phyloP scores from a whole-genome alignment of 2,888 invertebrate genomes.

The Cephus nigrinus region DNA sequence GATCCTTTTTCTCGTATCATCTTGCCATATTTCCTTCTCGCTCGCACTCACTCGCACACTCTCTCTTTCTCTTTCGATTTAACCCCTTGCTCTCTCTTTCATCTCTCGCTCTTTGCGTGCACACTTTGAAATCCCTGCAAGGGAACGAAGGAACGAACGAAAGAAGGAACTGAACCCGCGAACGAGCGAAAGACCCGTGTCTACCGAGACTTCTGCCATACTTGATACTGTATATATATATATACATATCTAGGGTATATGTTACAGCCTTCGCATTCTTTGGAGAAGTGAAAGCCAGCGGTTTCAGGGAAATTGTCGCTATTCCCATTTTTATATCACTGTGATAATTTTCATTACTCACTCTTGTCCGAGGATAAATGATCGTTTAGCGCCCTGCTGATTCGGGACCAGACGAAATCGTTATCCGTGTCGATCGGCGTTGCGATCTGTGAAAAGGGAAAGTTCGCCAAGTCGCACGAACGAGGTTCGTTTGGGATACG shows the following conservation, averaged over 20 bases:
- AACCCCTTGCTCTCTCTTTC: neutral
- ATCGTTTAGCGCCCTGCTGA: constrained; percentile 1
- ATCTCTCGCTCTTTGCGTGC: constrained; percentile 16
- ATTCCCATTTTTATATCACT: neutral
- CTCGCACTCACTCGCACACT: constrained; percentile 6
- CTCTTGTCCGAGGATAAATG: neutral
- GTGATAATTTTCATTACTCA: neutral
- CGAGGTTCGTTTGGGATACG: neutral
- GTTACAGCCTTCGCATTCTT: constrained; percentile 20
- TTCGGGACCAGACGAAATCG: constrained; percentile 18
- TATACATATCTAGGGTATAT: neutral
- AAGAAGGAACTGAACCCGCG: neutral
- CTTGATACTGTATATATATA: neutral
- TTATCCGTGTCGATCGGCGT: constrained; percentile 1
- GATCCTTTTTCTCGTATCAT: constrained; percentile 2
- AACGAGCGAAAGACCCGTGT: constrained; percentile 1
- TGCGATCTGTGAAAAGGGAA: constrained; percentile 35
- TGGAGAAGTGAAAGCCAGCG: constrained; percentile 33
- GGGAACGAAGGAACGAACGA: neutral
- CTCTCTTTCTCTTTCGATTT: neutral
- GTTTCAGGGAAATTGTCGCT: constrained; percentile 26
- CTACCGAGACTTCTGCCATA: neutral
- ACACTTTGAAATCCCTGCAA: neutral
- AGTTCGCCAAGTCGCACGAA: constrained; percentile 16
- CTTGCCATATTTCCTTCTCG: neutral